Conservation (phyloP, 2,797 vertebrate genomes). For the Heterohyrax brucei region DNA sequence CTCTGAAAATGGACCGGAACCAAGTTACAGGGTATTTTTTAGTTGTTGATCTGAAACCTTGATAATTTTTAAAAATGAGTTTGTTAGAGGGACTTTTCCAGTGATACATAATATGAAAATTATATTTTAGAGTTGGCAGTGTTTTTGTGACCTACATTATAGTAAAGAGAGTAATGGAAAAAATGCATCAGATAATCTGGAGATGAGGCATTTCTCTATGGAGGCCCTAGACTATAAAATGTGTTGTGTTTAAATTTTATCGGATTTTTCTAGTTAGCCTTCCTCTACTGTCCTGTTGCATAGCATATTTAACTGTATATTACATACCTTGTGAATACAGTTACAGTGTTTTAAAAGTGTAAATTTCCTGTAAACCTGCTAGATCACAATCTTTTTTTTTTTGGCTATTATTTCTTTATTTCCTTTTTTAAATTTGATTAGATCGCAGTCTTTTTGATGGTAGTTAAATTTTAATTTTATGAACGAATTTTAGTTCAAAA, state of each 20-base stretch:
- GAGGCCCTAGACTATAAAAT: constrained; percentile 87
- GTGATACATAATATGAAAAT: constrained; percentile 84
- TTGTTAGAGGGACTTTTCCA: constrained; percentile 68
- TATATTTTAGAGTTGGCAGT: constrained; percentile 82
- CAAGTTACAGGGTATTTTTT: not conserved
- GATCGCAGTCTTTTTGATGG: not conserved
- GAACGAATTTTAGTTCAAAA: constrained; percentile 37
- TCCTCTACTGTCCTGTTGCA: not conserved
- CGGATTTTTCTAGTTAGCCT: constrained; percentile 83
- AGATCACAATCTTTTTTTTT: not conserved
- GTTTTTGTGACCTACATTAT: constrained; percentile 83
- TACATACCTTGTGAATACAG: not conserved
- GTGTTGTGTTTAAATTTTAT: constrained; percentile 87
- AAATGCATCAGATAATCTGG: constrained; percentile 88
- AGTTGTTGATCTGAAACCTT: constrained; percentile 31
- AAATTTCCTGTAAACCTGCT: not conserved
- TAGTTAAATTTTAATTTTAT: not conserved
- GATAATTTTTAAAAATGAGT: not conserved
- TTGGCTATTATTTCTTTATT: too few relatives aligned
- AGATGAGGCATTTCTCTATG: constrained; percentile 86
- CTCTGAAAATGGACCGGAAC: constrained; percentile 18
- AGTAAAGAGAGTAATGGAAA: constrained; percentile 89
- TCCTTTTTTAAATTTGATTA: too few relatives aligned
- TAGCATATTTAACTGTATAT: not conserved
- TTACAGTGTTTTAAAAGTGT: not conserved